Conservation (phyloP, 2,113 vertebrate genomes). For the Vimba vimba region DNA sequence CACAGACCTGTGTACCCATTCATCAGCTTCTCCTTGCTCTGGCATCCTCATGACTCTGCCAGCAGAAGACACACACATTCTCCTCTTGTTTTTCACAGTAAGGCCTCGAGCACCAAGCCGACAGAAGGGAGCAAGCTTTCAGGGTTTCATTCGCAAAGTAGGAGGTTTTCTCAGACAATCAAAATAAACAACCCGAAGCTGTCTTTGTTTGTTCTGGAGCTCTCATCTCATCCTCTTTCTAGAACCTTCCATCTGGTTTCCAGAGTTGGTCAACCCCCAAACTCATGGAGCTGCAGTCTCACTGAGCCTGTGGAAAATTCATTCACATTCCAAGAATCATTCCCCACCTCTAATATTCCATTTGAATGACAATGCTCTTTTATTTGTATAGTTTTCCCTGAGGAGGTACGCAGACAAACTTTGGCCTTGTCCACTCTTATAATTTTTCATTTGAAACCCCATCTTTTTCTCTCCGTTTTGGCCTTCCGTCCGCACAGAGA, state of each 20-base stretch:
- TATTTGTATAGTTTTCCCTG: background rate
- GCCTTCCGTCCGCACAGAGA: too few relatives aligned
- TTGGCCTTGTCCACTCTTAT: too few relatives aligned
- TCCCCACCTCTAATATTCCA: conserved; percentile 11
- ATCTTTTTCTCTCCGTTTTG: too few relatives aligned
- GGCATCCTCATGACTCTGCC: conserved; percentile 36
- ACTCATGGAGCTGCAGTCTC: conserved; percentile 23
- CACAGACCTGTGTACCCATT: conserved; percentile 70
- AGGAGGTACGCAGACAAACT: background rate
- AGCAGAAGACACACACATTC: conserved; percentile 50
- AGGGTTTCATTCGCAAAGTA: conserved; percentile 52
- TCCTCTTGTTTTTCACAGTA: conserved; percentile 66
- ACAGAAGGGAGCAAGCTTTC: conserved; percentile 56
- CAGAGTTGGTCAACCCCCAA: conserved; percentile 47
- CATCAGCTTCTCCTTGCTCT: conserved; percentile 54
- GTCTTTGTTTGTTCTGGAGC: conserved; percentile 55
- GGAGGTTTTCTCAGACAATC: conserved; percentile 55
- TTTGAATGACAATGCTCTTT: conserved; percentile 4
- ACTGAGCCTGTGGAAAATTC: conserved; percentile 21
- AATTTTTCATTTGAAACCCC: too few relatives aligned
- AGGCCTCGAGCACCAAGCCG: conserved; percentile 63
- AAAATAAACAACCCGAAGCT: conserved; percentile 68
- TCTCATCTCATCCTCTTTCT: conserved; percentile 51
- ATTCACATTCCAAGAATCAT: conserved; percentile 14
- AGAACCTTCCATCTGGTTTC: conserved; percentile 54